A percentile compares a stretch with the other conserved stretches of the same genome.
Conservation (phyloP, 2,888 invertebrate species). For the Pyrrhia umbra region DNA sequence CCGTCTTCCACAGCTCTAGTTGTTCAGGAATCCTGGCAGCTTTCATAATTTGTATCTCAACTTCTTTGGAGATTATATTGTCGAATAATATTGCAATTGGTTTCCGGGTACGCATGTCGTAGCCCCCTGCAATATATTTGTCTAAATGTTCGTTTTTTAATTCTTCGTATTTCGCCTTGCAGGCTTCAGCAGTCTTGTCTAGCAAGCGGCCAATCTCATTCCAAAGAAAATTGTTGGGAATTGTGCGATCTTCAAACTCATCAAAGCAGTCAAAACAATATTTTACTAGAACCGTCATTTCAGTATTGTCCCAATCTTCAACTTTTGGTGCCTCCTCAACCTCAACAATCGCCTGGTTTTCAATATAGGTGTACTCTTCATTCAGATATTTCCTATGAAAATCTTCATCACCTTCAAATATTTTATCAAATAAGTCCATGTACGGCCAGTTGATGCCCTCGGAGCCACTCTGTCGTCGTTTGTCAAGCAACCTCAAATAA, state of each 20-base stretch:
- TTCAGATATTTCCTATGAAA: conserved; percentile 75
- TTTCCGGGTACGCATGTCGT: conserved; percentile 71
- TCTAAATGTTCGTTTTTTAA: conserved; percentile 75
- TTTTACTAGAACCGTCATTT: conserved; percentile 80
- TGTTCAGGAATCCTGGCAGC: conserved; percentile 40
- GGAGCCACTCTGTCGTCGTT: conserved; percentile 68
- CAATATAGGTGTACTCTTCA: conserved; percentile 15
- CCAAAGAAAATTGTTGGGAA: conserved; percentile 85
- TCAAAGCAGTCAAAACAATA: conserved; percentile 84
- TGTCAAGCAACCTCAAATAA: conserved; percentile 79
- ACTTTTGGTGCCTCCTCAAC: conserved; percentile 26
- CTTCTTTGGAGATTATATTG: conserved; percentile 79
- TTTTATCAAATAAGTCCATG: conserved; percentile 80
- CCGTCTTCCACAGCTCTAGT: conserved; percentile 68
- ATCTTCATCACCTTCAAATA: conserved; percentile 77
- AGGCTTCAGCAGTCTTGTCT: conserved; percentile 77
- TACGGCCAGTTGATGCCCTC: conserved; percentile 81
- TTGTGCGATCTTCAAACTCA: conserved; percentile 82
- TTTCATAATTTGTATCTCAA: conserved; percentile 67
- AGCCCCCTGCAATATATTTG: conserved; percentile 71
- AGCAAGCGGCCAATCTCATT: conserved; percentile 82
- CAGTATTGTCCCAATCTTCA: conserved; percentile 76
- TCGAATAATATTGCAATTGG: conserved; percentile 81
- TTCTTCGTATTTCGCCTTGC: conserved; percentile 75
- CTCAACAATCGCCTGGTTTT: conserved; percentile 37